A percentile compares a stretch with the other conserved stretches of the same genome.
These are phyloP conservation scores for Sebastiscus tertius DNA, from an alignment of 2,797 vertebrate genomes.

Conservation along the genomic window DNA sequence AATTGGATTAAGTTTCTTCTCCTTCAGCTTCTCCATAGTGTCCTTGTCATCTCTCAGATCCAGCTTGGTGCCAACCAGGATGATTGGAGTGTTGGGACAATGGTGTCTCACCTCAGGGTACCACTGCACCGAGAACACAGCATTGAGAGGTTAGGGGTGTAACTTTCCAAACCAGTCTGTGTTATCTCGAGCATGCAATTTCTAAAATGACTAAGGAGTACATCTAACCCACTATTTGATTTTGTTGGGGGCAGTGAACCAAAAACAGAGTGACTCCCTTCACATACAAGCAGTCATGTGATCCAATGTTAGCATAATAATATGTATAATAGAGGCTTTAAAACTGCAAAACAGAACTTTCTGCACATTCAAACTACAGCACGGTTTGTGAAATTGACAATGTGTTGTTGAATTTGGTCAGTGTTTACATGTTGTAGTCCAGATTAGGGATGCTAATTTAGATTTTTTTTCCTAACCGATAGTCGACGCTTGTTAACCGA, in stretches of 20 bases:
- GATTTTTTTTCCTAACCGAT: too few species aligned
- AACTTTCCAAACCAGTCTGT: background rate
- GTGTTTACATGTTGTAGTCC: background rate
- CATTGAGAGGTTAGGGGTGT: background rate
- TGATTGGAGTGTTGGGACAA: conserved; percentile 97
- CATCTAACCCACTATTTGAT: background rate
- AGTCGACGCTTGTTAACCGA: too few species aligned
- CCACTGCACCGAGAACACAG: conserved; percentile 84
- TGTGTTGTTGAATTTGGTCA: background rate
- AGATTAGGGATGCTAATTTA: too few species aligned
- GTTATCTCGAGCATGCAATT: background rate
- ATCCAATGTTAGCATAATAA: background rate
- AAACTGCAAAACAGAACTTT: background rate
- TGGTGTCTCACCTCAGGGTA: conserved; percentile 97
- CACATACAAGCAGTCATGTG: background rate
- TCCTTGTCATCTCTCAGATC: conserved; percentile 98
- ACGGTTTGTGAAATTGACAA: background rate
- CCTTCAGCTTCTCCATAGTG: conserved; percentile 95
- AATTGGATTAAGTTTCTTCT: conserved; percentile 97
- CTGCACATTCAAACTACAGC: background rate
- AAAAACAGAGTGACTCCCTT: background rate
- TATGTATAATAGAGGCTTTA: background rate
- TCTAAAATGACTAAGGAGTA: background rate
- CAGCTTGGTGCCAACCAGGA: conserved; percentile 96
- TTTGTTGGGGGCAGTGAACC: background rate